Evolutionary conservation across 2,113 vertebrate species (phyloP).

Genomic region (Cygnus buccinator): DNA sequence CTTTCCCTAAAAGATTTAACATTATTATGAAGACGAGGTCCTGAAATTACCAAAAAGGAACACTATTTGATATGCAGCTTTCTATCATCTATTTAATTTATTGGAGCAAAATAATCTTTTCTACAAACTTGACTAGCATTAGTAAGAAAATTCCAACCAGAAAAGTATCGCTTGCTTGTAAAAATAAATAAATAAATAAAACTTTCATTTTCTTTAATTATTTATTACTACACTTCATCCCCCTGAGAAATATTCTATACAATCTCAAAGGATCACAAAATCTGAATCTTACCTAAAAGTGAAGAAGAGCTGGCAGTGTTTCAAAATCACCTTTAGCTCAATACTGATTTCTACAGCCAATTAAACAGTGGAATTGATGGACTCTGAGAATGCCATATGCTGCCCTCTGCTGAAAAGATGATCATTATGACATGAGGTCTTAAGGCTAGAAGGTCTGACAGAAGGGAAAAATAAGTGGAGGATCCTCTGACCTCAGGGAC

Average conservation of each 20-base stretch:
- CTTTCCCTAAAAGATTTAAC: neutral
- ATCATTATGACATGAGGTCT: constrained; percentile 44
- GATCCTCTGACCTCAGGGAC: constrained; percentile 17
- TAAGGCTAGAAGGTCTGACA: constrained; percentile 34
- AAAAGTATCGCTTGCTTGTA: neutral
- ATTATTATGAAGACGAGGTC: neutral
- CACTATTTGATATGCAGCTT: neutral
- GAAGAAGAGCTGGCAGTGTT: constrained; percentile 3
- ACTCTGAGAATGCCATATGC: constrained; percentile 58
- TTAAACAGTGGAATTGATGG: constrained; percentile 45
- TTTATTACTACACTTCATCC: neutral
- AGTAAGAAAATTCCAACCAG: neutral
- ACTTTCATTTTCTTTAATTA: neutral
- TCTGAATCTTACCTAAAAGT: constrained; percentile 10
- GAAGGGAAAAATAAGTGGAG: constrained; percentile 7
- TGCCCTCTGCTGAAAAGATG: constrained; percentile 52
- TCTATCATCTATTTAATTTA: neutral
- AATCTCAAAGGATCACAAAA: neutral
- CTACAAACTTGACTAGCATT: neutral
- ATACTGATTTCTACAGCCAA: constrained; percentile 42
- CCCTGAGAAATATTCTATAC: neutral
- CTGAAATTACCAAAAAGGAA: neutral
- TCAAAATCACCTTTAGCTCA: constrained; percentile 15
- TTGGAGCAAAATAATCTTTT: neutral
- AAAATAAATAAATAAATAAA: neutral